phyloP scores from a whole-genome alignment of 2,113 vertebrate species.

The Dicerorhinus sumatrensis region DNA sequence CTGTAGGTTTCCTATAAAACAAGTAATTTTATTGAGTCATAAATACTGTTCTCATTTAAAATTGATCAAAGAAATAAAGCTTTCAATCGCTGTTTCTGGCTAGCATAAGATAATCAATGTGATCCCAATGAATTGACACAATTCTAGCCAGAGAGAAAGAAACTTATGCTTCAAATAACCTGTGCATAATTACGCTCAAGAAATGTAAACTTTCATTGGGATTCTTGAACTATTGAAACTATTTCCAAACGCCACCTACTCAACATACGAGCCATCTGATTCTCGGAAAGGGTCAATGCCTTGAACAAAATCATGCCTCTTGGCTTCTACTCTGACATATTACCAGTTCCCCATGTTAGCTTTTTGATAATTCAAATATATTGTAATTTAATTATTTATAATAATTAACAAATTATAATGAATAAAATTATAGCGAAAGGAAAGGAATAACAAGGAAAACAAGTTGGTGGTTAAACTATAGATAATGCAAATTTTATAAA shows the following conservation, averaged over 20 bases:
- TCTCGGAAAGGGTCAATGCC: not conserved
- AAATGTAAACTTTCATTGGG: not conserved
- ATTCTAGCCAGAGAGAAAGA: not conserved
- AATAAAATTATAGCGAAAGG: constrained; percentile 15
- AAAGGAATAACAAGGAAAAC: not conserved
- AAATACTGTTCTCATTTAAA: not conserved
- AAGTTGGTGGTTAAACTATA: not conserved
- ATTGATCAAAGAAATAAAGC: constrained; percentile 13
- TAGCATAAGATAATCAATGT: not conserved
- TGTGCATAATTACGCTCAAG: not conserved
- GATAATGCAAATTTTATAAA: not conserved
- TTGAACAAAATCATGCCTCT: constrained; percentile 20
- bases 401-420: not conserved
- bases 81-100: not conserved
- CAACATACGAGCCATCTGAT: not conserved
- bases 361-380: constrained; percentile 25
- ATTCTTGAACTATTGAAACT: not conserved
- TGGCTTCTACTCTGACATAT: not conserved
- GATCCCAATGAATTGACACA: not conserved
- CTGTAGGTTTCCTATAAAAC: not conserved
- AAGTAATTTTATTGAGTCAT: not conserved
- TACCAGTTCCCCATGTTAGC: not conserved
- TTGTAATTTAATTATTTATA: not conserved
- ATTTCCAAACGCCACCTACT: not conserved
- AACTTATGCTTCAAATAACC: not conserved